A percentile compares a stretch with the other conserved stretches of the same genome.
Conservation (phyloP, 2,797 vertebrate genomes). For the Borostomias antarcticus region DNA sequence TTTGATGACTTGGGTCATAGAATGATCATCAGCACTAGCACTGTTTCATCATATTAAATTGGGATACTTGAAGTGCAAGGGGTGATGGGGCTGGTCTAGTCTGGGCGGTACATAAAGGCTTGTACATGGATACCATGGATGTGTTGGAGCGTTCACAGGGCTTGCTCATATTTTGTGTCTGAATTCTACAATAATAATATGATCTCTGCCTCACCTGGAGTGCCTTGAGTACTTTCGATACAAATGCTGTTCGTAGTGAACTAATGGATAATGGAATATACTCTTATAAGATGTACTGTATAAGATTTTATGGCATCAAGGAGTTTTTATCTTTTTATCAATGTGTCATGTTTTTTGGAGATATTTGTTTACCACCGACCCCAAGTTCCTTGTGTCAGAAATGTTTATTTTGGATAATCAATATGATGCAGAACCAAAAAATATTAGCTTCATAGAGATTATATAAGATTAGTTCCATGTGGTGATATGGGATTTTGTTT, state of each 20-base stretch:
- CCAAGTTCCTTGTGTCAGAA: conserved; percentile 23
- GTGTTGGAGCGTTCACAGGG: not conserved
- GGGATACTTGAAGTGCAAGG: too few species aligned
- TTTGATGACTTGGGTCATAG: too few species aligned
- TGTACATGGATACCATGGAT: not conserved
- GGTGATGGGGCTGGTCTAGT: too few species aligned
- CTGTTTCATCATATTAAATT: too few species aligned
- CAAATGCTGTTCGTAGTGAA: too few species aligned
- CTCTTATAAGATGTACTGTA: too few species aligned
- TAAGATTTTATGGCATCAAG: too few species aligned
- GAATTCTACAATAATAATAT: conserved; percentile 1
- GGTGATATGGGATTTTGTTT: conserved; percentile 15
- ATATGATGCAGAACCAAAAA: conserved; percentile 24
- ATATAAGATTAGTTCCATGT: not conserved
- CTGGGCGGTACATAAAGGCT: too few species aligned
- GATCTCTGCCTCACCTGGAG: conserved; percentile 13
- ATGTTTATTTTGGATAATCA: conserved; percentile 6
- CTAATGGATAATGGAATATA: too few species aligned
- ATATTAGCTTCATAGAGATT: conserved; percentile 4
- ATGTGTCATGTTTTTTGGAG: not conserved
- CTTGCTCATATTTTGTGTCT: not conserved
- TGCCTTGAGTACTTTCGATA: conserved; percentile 39
- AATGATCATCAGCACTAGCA: too few species aligned
- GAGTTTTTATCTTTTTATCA: too few species aligned
- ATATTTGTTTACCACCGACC: conserved; percentile 15